Conservation (phyloP, 1,140 invertebrate species). For the Drosophila funebris region DNA sequence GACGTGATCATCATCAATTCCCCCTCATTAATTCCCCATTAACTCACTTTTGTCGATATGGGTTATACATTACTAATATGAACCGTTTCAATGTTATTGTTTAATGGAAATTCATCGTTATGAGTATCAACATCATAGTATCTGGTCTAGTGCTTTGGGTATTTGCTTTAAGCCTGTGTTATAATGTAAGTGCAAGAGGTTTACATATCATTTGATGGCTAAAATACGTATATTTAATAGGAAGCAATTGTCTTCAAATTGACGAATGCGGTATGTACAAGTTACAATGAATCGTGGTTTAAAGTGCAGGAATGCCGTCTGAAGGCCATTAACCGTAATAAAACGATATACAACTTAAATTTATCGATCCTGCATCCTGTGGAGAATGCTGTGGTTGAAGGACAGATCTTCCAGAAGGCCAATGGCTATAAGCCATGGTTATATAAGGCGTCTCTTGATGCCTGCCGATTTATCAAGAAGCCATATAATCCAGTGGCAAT, state of each 20-base stretch:
- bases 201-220: neutral
- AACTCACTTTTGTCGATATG: too few species aligned
- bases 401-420: conserved; percentile 4
- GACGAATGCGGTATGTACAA: neutral
- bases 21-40: too few species aligned
- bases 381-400: neutral
- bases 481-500: conserved; percentile 6
- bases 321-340: conserved; percentile 5
- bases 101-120: too few species aligned
- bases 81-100: too few species aligned
- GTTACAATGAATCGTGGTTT: neutral
- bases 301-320: neutral
- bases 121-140: too few species aligned
- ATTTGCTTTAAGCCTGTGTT: too few species aligned
- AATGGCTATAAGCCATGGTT: conserved; percentile 24
- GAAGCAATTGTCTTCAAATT: neutral
- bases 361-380: neutral
- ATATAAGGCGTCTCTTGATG: neutral
- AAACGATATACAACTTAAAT: neutral
- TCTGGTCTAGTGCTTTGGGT: too few species aligned
- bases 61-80: too few species aligned
- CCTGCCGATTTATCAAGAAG: conserved; percentile 6
- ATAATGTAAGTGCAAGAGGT: neutral
- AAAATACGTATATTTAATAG: neutral
- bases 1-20: too few species aligned